Base-by-base conservation (phyloP, 1,140 invertebrate genomes). In the Notospermus geniculatus region DNA sequence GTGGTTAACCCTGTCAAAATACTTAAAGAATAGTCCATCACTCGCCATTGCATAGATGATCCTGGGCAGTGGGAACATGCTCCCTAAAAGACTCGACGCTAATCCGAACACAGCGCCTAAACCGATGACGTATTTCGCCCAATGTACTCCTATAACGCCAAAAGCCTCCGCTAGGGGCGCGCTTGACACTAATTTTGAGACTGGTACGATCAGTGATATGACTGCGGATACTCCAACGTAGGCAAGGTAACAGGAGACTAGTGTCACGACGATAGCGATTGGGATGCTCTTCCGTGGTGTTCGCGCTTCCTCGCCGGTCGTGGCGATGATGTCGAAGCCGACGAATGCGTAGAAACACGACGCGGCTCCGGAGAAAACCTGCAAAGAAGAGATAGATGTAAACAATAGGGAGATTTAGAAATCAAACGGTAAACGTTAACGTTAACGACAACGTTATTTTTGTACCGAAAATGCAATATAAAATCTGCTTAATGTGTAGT, bases 261-360 rank as follows among this genome's bases (percentile, higher is more conserved):
- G 83, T 66, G 91, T 92, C 22, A 88, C 83, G 43, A 95, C 88
- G 68, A 96, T 97, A 19, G 93, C 93, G 65, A 93, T 82, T 2
- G 95, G 95, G 72, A 98, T 96, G 65, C 92, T 94, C 74, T 88
- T 89, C 74, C 93, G 93, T 0, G 95, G 93, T 82, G 95, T 93
- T 65, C 88, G 90, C 0, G 94, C 93, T 82, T 97, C 94, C 82
- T 96, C 93, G 0, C 94, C 93, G 2, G 93, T 95, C 2, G 93
- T 94, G 2, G 94, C 93, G 62, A 98, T 96, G 62, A 95, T 95
- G 77, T 97, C 94, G 80, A 97, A 97, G 32, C 94, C 94, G 70
- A 97, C 95, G 82, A 95, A 97, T 50, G 93, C 93, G 78, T 96
- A 97, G 84, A 97, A 97, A 81, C 93, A 96, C 23, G 92, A 95